Conservation (phyloP, 2,888 invertebrate genomes). For the Pseudeuparius sepicola region DNA sequence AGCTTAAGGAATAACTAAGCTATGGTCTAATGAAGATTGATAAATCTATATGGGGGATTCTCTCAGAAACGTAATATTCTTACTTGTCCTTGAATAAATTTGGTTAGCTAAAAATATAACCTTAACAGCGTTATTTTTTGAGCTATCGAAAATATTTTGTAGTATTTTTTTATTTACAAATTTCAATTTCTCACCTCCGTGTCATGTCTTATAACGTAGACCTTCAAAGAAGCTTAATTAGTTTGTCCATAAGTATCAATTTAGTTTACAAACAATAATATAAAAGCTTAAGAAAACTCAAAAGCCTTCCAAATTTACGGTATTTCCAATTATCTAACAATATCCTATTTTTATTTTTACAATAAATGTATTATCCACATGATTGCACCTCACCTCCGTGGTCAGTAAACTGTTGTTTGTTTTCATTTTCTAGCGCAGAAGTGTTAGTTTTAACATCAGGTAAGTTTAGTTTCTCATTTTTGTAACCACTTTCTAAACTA, state of each 20-base stretch:
- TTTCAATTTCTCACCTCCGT: conserved; percentile 2
- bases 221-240: conserved; percentile 2
- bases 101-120: conserved; percentile 3
- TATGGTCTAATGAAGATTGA: too few species aligned
- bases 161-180: conserved; percentile 3
- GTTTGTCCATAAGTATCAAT: conserved; percentile 2
- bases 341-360: conserved; percentile 1
- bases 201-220: conserved; percentile 3
- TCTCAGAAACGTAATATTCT: too few species aligned
- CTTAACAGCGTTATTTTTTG: conserved; percentile 2
- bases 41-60: too few species aligned
- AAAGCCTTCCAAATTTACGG: conserved; percentile 1
- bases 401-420: conserved; percentile 3
- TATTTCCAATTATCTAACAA: conserved; percentile 1
- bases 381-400: conserved; percentile 1
- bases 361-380: conserved; percentile 2
- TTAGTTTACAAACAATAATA: conserved; percentile 1
- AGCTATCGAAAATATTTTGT: neutral
- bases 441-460: neutral
- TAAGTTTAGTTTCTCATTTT: conserved; percentile 1
- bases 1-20: too few species aligned
- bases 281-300: conserved; percentile 1
- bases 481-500: neutral
- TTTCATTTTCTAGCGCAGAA: neutral
- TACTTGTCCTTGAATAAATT: too few species aligned